Percentiles rank a stretch among this genome's conserved stretches.
These are phyloP conservation scores for Dynastes grantii DNA, from an alignment of 2,888 invertebrate species.

Conservation along the genomic window DNA sequence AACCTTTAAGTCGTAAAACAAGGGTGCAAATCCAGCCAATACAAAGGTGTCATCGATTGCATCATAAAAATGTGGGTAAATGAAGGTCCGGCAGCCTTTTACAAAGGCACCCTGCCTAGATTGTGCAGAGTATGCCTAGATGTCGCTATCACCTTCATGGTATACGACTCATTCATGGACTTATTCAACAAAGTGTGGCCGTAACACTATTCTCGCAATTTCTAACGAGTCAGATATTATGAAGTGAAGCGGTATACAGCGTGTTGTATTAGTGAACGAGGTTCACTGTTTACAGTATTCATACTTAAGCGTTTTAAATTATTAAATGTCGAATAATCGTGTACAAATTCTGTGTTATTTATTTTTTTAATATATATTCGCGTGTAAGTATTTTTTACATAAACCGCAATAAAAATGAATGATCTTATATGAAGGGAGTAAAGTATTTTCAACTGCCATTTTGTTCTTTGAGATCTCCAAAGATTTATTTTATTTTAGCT, in stretches of 20 bases:
- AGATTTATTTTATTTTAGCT: too few species aligned
- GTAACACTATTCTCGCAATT: neutral
- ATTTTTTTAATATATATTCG: slow-evolving; percentile 37
- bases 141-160: slow-evolving; percentile 99
- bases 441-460: too few species aligned
- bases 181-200: slow-evolving; percentile 91
- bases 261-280: too few species aligned
- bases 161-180: slow-evolving; percentile 99
- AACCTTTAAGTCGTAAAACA: slow-evolving; percentile 99
- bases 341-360: slow-evolving; percentile 38
- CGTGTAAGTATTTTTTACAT: neutral
- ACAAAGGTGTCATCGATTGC: slow-evolving; percentile 95
- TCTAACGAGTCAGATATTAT: too few species aligned
- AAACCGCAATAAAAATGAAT: neutral
- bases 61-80: slow-evolving; percentile 91
- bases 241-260: too few species aligned
- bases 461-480: too few species aligned
- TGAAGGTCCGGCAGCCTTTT: slow-evolving; percentile 96
- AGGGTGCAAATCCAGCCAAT: slow-evolving; percentile 98
- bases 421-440: too few species aligned
- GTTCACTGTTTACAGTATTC: too few species aligned
- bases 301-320: neutral
- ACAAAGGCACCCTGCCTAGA: slow-evolving; percentile 98
- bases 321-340: neutral
- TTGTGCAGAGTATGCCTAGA: slow-evolving; percentile 97